A percentile compares a stretch with the other conserved stretches of the same genome.
phyloP scores from a whole-genome alignment of 2,888 invertebrate species.

The Notodonta ziczac region DNA sequence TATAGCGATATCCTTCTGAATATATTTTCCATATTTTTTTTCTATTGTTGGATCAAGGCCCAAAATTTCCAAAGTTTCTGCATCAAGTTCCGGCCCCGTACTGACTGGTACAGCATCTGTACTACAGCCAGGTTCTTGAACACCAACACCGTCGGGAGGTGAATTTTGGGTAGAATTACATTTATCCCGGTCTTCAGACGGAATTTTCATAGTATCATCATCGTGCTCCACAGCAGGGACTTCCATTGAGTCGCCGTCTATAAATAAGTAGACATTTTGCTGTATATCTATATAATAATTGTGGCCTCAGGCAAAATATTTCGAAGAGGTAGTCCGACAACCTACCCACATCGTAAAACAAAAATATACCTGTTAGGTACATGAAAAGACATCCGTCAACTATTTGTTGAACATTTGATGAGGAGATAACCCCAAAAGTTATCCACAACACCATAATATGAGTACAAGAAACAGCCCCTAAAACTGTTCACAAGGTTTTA shows the following conservation, averaged over 20 bases:
- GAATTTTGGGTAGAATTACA: neutral
- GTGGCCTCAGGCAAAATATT: too few species aligned
- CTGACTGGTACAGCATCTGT: neutral
- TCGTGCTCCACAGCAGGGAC: neutral
- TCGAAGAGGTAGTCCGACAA: too few species aligned
- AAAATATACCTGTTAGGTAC: too few species aligned
- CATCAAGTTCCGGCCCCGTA: neutral
- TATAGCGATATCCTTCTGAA: conserved; percentile 29
- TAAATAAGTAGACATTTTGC: neutral
- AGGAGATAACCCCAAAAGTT: too few species aligned
- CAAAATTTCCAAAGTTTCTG: conserved; percentile 2
- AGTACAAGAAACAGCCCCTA: neutral
- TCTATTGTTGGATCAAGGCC: conserved; percentile 12
- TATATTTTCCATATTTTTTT: conserved; percentile 24
- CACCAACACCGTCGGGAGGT: neutral
- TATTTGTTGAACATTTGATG: too few species aligned
- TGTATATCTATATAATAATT: too few species aligned
- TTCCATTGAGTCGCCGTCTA: neutral
- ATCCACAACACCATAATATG: neutral
- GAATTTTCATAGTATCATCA: neutral
- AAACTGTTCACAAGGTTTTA: neutral
- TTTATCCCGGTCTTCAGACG: neutral
- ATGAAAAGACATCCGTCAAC: too few species aligned
- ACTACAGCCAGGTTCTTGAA: neutral
- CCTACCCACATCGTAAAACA: too few species aligned